Evolutionary conservation across 2,113 vertebrate species (phyloP).

Genomic region (Budorcas taxicolor): DNA sequence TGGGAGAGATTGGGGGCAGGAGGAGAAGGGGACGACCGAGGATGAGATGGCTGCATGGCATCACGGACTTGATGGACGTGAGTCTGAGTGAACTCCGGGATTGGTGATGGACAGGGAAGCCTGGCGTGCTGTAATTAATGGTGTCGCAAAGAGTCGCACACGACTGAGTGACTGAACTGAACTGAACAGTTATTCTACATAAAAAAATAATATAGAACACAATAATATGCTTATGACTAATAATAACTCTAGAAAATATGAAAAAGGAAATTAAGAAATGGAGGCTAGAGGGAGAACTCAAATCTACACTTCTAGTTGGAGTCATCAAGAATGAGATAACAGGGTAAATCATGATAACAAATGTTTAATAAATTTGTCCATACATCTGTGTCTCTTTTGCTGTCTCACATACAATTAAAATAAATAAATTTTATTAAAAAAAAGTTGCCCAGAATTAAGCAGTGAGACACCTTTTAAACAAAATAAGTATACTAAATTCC

Average conservation of each 20-base stretch:
- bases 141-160: no score
- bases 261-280: not conserved
- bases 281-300: not conserved
- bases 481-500: not conserved
- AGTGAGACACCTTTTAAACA: not conserved
- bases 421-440: no score
- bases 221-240: not conserved
- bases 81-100: no score
- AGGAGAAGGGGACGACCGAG: no score
- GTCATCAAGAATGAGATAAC: not conserved
- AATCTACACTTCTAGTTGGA: not conserved
- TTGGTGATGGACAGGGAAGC: no score
- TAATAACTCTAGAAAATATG: not conserved
- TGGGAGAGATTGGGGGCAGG: no score
- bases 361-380: not conserved
- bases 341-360: not conserved
- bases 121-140: rapidly evolving
- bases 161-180: no score
- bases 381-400: no score
- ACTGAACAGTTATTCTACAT: not conserved
- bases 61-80: no score
- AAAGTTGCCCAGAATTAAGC: not conserved
- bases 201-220: not conserved
- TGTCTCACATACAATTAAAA: no score
- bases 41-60: no score